phyloP scores from a whole-genome alignment of 2,113 vertebrate genomes.

The Lontra canadensis region DNA sequence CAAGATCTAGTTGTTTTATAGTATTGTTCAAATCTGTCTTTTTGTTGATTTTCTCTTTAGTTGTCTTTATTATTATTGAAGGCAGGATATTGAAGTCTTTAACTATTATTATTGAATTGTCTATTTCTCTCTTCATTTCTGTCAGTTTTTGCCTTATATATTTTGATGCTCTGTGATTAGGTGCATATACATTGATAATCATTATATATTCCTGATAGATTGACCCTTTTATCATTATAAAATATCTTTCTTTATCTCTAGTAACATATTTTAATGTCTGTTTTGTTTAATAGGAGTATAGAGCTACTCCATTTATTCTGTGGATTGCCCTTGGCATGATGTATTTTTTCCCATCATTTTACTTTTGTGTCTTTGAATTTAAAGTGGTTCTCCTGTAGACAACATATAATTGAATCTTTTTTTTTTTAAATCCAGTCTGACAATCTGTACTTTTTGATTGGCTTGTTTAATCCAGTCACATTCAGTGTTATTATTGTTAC shows the following conservation, averaged over 20 bases:
- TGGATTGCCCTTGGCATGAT: not conserved
- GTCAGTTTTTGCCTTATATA: not conserved
- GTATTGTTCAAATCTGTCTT: not conserved
- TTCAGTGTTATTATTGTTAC: not conserved
- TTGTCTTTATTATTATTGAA: not conserved
- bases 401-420: not conserved
- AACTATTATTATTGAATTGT: not conserved
- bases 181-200: not conserved
- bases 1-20: not conserved
- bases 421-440: not conserved
- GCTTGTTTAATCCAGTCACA: not conserved
- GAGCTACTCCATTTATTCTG: not conserved
- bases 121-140: not conserved
- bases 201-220: not conserved
- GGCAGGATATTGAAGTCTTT: not conserved
- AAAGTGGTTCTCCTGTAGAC: not conserved
- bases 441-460: not conserved
- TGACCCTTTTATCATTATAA: not conserved
- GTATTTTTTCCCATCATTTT: not conserved
- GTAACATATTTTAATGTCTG: not conserved
- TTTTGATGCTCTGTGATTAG: not conserved
- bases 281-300: not conserved
- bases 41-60: not conserved
- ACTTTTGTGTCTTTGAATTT: not conserved
- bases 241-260: not conserved